Conservation (phyloP, 1,140 invertebrate species). For the Propsilocerus akamusi region DNA sequence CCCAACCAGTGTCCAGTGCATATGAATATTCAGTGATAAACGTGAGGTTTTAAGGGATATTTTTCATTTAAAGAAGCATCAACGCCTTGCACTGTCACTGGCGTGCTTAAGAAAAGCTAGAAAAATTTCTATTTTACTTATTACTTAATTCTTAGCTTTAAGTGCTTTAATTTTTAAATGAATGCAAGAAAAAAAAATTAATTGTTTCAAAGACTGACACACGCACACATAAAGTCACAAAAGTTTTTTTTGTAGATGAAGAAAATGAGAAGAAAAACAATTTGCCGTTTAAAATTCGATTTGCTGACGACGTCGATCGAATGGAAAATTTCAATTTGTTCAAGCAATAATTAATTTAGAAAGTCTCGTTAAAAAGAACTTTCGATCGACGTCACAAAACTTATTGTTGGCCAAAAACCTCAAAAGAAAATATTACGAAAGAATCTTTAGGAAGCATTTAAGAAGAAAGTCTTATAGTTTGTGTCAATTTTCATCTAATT, state of each 20-base stretch:
- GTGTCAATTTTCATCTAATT: not conserved
- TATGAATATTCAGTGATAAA: not conserved
- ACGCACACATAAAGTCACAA: not conserved
- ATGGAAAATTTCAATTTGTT: too few relatives aligned
- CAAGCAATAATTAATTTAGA: too few relatives aligned
- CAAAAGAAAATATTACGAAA: too few relatives aligned
- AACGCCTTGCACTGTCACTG: not conserved
- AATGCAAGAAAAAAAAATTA: not conserved
- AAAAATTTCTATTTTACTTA: too few relatives aligned
- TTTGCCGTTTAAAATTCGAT: not conserved
- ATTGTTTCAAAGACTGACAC: constrained; percentile 5
- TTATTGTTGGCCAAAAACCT: not conserved
- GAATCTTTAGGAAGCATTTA: too few relatives aligned
- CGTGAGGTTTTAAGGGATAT: not conserved
- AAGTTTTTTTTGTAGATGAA: not conserved
- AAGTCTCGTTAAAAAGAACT: not conserved
- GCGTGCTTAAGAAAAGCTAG: not conserved
- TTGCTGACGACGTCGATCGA: not conserved
- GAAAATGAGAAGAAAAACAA: not conserved
- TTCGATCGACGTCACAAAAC: not conserved
- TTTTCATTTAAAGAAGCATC: not conserved
- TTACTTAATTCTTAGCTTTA: not conserved
- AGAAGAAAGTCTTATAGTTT: not conserved
- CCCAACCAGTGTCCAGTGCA: too few relatives aligned
- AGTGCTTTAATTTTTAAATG: not conserved